These are phyloP conservation scores for Aplysina aerophoba DNA, from an alignment of 37 sponge, comb jelly and placozoan species.

Conservation along the genomic window DNA sequence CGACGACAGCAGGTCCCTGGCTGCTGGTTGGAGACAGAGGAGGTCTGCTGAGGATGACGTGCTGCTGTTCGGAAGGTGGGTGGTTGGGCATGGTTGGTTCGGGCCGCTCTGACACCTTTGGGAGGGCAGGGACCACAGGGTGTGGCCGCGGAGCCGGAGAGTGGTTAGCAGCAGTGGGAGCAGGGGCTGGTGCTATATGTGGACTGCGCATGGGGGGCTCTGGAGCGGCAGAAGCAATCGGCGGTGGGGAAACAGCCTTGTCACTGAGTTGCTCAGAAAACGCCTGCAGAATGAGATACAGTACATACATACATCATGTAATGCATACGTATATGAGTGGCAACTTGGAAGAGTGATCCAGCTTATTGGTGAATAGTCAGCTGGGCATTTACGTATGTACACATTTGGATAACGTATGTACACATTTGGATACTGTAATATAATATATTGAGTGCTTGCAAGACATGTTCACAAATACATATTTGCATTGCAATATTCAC, in stretches of 20 bases:
- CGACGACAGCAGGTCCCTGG: background rate
- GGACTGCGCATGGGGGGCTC: slow-evolving; percentile 40
- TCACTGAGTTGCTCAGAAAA: background rate
- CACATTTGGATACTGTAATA: too few relatives aligned
- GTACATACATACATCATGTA: background rate
- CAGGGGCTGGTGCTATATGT: slow-evolving; percentile 4
- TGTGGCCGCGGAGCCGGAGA: slow-evolving; percentile 26
- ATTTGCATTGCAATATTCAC: too few relatives aligned
- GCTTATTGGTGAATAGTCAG: too few relatives aligned
- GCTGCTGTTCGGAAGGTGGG: slow-evolving; percentile 10
- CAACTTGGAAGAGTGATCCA: too few relatives aligned
- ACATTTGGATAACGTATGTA: too few relatives aligned
- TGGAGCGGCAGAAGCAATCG: background rate
- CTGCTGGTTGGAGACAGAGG: slow-evolving; percentile 24
- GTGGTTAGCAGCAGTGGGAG: background rate
- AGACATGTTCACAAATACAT: too few relatives aligned
- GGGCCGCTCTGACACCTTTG: too few relatives aligned
- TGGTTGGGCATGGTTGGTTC: background rate
- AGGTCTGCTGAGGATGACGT: background rate
- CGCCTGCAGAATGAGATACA: too few relatives aligned
- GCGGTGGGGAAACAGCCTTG: background rate
- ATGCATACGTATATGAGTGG: too few relatives aligned
- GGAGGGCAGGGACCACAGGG: background rate
- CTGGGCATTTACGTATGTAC: too few relatives aligned
- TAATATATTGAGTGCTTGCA: too few relatives aligned